Conservation (phyloP, 1,140 invertebrate species). For the Drosophila tani region DNA sequence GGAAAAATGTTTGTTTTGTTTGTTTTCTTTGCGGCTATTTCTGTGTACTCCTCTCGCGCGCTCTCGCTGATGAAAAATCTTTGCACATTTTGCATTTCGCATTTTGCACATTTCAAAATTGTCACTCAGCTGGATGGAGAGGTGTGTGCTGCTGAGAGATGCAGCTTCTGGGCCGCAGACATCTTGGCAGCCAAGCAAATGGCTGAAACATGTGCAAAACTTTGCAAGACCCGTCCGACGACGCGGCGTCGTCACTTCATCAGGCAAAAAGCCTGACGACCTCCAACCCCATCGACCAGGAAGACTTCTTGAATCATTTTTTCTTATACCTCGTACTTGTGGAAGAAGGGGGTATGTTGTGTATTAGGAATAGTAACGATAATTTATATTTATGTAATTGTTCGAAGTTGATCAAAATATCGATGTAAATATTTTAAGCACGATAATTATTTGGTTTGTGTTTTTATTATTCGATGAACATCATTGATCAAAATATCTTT, state of each 20-base stretch:
- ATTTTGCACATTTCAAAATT: conserved; percentile 58
- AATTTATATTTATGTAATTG: no score
- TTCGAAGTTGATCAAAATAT: no score
- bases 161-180: conserved; percentile 50
- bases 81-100: conserved; percentile 43
- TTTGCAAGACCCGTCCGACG: conserved; percentile 16
- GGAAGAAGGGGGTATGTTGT: neutral
- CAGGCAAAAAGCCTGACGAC: conserved; percentile 61
- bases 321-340: neutral
- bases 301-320: conserved; percentile 43
- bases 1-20: conserved; percentile 38
- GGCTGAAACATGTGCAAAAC: conserved; percentile 52
- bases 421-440: no score
- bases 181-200: conserved; percentile 58
- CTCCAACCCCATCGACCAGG: conserved; percentile 52
- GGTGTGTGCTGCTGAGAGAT: conserved; percentile 3
- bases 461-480: no score
- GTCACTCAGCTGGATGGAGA: conserved; percentile 42
- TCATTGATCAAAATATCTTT: no score
- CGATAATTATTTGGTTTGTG: no score
- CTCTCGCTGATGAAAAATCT: conserved; percentile 31
- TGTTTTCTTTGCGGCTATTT: conserved; percentile 41
- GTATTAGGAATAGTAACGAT: no score
- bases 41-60: neutral
- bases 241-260: conserved; percentile 63